Evolutionary conservation across 2,113 vertebrate genomes (phyloP).

Genomic region (Meriones unguiculatus): DNA sequence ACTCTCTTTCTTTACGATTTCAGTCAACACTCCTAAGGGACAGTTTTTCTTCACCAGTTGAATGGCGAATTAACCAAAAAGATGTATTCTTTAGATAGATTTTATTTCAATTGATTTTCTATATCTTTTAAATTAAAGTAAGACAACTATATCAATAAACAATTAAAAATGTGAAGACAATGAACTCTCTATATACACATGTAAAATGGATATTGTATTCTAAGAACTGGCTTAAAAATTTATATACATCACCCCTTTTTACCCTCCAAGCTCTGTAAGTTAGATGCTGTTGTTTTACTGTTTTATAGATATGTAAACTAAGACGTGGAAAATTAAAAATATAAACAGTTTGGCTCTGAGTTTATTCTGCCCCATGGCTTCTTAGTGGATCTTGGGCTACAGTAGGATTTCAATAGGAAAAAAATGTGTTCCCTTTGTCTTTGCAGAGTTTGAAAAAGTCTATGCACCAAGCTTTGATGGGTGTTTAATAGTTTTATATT

Average conservation of each 20-base stretch:
- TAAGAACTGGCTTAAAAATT: background rate
- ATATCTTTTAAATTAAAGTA: background rate
- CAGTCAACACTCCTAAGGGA: background rate
- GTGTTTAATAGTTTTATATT: background rate
- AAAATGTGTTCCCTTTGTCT: background rate
- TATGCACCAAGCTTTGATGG: background rate
- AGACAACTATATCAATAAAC: background rate
- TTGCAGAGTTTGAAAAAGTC: background rate
- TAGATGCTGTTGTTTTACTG: background rate
- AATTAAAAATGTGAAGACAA: background rate
- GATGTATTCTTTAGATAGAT: background rate
- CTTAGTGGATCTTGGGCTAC: too few species aligned
- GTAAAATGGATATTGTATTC: background rate
- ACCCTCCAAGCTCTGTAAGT: background rate
- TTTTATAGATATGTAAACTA: background rate
- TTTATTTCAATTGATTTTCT: background rate
- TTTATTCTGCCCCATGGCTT: background rate
- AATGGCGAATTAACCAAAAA: background rate
- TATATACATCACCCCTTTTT: background rate
- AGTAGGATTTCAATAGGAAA: background rate
- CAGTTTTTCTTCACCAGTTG: background rate
- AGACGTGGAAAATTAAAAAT: background rate
- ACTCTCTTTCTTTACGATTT: background rate
- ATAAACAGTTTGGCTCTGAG: too few species aligned
- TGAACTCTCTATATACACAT: background rate